Conservation (phyloP, 2,797 vertebrate species). For the Pseudochirops cupreus region DNA sequence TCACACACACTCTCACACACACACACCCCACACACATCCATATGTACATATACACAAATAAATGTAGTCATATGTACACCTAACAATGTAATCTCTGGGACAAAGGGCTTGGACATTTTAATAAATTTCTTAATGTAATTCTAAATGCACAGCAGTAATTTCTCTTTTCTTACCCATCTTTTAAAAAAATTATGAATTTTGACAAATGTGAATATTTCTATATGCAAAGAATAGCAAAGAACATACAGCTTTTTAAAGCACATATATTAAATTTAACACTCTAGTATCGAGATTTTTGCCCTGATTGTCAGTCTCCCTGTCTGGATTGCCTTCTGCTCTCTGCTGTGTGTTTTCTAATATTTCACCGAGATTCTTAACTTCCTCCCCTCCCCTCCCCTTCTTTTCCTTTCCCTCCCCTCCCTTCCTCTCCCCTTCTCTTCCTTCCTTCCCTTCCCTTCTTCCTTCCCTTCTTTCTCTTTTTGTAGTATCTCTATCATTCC, state of each 20-base stretch:
- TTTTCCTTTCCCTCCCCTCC: no score
- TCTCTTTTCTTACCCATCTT: neutral
- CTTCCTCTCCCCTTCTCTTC: no score
- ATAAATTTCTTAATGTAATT: no score
- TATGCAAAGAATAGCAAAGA: neutral
- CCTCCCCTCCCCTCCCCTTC: no score
- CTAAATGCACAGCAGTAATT: no score
- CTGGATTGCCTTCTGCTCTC: neutral
- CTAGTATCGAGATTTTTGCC: neutral
- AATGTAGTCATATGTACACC: neutral
- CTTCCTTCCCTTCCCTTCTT: neutral
- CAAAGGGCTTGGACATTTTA: neutral
- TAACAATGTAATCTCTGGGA: neutral
- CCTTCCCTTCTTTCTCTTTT: no score
- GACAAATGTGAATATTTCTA: neutral
- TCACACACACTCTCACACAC: no score
- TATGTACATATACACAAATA: neutral
- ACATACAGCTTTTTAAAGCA: neutral
- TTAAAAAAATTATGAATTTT: neutral
- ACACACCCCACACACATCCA: no score
- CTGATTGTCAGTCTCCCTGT: neutral
- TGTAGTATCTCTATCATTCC: neutral
- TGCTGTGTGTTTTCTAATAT: neutral
- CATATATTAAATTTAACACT: neutral
- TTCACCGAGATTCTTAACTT: neutral